These are phyloP conservation scores for Triplophysa bombifrons DNA, from an alignment of 2,797 vertebrate genomes.

Conservation along the genomic window DNA sequence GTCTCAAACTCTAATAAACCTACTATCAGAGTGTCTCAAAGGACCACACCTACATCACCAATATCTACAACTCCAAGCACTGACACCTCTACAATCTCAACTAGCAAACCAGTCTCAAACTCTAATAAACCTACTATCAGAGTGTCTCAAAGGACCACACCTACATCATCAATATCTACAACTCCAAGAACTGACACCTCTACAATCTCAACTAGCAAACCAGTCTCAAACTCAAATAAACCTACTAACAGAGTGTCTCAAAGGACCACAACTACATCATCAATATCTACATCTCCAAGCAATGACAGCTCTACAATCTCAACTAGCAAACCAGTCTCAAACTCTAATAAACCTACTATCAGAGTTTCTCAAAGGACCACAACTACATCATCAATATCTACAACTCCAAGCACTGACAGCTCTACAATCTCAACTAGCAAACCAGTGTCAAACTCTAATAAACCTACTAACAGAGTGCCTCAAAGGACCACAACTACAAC, in stretches of 20 bases:
- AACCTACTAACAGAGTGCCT: too few species aligned
- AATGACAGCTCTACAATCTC: not conserved
- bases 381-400: not conserved
- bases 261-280: not conserved
- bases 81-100: too few species aligned
- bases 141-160: not conserved
- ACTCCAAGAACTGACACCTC: not conserved
- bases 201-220: not conserved
- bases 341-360: not conserved
- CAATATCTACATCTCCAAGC: not conserved
- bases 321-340: too few species aligned
- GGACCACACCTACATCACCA: too few species aligned
- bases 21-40: too few species aligned
- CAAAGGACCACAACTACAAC: too few species aligned
- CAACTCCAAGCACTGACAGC: too few species aligned
- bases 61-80: too few species aligned
- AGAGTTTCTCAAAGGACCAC: not conserved
- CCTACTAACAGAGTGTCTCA: not conserved
- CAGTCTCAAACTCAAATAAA: not conserved
- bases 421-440: too few species aligned
- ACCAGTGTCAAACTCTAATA: too few species aligned
- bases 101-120: not conserved
- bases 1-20: too few species aligned
- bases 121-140: too few species aligned
- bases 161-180: not conserved